Evolutionary conservation across 53 echinoderm and acorn worm genomes (phyloP).

Genomic region (Holothuria scabra): DNA sequence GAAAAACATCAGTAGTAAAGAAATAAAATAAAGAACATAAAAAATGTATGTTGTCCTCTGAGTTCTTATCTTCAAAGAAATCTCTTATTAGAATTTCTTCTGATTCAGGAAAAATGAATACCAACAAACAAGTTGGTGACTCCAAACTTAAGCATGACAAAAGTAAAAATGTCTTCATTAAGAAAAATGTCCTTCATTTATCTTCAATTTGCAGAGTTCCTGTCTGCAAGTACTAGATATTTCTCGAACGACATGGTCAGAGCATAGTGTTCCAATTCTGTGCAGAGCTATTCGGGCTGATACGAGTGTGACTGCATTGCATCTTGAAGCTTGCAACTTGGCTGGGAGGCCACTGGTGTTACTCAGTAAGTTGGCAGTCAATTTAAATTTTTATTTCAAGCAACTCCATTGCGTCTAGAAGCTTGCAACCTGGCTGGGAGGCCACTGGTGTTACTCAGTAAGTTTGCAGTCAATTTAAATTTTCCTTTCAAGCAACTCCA

Average conservation of each 20-base stretch:
- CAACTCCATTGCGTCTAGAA: constrained; percentile 79
- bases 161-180: too few relatives aligned
- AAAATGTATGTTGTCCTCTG: too few relatives aligned
- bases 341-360: constrained; percentile 94
- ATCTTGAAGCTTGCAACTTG: constrained; percentile 95
- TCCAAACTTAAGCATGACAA: too few relatives aligned
- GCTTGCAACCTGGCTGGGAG: constrained; percentile 94
- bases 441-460: constrained; percentile 93
- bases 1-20: too few relatives aligned
- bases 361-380: constrained; percentile 73
- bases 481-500: constrained; percentile 1
- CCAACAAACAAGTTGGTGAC: too few relatives aligned
- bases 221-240: constrained; percentile 89
- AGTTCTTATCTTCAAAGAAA: too few relatives aligned
- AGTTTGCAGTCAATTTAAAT: constrained; percentile 20
- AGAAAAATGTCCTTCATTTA: too few relatives aligned
- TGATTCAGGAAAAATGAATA: too few relatives aligned
- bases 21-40: too few relatives aligned
- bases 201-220: constrained; percentile 64
- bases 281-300: constrained; percentile 88
- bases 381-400: neutral
- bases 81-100: too few relatives aligned
- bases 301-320: constrained; percentile 73
- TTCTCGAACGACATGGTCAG: constrained; percentile 88
- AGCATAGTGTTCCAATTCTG: constrained; percentile 92